Conservation (phyloP, 2,888 invertebrate species). For the Pteria penguin region DNA sequence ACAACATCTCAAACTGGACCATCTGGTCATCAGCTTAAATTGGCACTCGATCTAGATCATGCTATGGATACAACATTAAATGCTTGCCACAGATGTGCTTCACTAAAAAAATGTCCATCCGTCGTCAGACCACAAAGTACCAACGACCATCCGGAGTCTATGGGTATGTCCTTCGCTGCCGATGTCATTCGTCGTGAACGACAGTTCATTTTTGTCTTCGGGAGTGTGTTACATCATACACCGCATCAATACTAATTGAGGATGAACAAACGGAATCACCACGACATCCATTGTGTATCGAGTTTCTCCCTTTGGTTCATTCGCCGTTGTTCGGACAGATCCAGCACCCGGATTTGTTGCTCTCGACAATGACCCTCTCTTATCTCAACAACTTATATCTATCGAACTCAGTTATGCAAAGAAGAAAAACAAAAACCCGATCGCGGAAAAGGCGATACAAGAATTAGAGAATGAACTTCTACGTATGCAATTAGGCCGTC, state of each 20-base stretch:
- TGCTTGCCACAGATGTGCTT: too few species aligned
- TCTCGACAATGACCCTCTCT: background rate
- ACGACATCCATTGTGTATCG: too few species aligned
- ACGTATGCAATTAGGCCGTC: background rate
- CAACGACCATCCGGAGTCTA: too few species aligned
- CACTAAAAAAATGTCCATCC: too few species aligned
- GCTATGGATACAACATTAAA: too few species aligned
- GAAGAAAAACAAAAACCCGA: background rate
- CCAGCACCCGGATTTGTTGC: background rate
- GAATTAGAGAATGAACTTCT: background rate
- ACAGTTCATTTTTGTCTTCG: background rate
- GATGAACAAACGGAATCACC: background rate
- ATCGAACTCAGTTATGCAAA: background rate
- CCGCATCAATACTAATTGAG: background rate
- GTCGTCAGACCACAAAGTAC: too few species aligned
- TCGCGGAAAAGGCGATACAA: background rate
- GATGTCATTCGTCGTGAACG: background rate
- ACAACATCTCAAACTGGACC: too few species aligned
- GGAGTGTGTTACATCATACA: background rate
- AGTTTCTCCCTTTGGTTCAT: background rate
- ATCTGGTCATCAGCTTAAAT: too few species aligned
- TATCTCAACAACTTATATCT: background rate
- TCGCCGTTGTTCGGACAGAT: background rate
- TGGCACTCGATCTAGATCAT: too few species aligned
- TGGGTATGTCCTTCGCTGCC: too few species aligned